Evolutionary conservation across 1,140 invertebrate species (phyloP).

Genomic region (Bathynomus jamesi): DNA sequence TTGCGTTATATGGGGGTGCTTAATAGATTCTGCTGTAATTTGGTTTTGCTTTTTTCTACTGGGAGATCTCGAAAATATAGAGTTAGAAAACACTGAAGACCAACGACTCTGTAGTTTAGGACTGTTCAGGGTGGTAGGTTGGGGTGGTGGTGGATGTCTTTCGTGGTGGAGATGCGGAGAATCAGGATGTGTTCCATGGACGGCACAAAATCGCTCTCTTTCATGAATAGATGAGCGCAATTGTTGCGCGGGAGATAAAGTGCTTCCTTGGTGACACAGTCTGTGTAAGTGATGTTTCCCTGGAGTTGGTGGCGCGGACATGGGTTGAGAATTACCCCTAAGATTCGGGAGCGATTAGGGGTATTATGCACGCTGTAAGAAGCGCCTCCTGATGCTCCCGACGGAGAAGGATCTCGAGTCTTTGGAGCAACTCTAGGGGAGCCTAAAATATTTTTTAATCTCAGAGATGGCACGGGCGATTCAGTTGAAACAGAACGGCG

Average conservation of each 20-base stretch:
- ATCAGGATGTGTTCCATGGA: slow-evolving; percentile 24
- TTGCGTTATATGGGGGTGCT: slow-evolving; percentile 9
- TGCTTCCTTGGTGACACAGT: slow-evolving; percentile 10
- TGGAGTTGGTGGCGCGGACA: slow-evolving; percentile 34
- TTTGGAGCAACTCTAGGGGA: slow-evolving; percentile 35
- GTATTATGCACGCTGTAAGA: slow-evolving; percentile 26
- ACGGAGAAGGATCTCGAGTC: slow-evolving; percentile 24
- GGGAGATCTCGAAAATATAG: slow-evolving; percentile 31
- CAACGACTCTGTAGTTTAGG: slow-evolving; percentile 33
- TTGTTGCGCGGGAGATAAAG: slow-evolving; percentile 27
- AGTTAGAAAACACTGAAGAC: slow-evolving; percentile 32
- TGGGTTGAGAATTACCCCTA: slow-evolving; percentile 17
- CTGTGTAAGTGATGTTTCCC: slow-evolving; percentile 30
- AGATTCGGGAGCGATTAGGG: slow-evolving; percentile 29
- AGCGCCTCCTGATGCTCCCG: slow-evolving; percentile 15
- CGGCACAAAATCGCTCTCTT: slow-evolving; percentile 31
- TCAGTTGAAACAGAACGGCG: slow-evolving; percentile 32
- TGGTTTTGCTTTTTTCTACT: slow-evolving; percentile 29
- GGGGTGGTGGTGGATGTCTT: neutral
- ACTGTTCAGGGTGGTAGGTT: slow-evolving; percentile 5
- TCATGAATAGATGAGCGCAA: slow-evolving; percentile 33
- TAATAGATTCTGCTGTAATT: slow-evolving; percentile 17
- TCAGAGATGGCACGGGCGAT: slow-evolving; percentile 24
- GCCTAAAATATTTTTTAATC: slow-evolving; percentile 28
- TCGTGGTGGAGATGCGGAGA: neutral